Evolutionary conservation across 1,140 invertebrate species (phyloP).

Genomic region (Drosophila busckii): DNA sequence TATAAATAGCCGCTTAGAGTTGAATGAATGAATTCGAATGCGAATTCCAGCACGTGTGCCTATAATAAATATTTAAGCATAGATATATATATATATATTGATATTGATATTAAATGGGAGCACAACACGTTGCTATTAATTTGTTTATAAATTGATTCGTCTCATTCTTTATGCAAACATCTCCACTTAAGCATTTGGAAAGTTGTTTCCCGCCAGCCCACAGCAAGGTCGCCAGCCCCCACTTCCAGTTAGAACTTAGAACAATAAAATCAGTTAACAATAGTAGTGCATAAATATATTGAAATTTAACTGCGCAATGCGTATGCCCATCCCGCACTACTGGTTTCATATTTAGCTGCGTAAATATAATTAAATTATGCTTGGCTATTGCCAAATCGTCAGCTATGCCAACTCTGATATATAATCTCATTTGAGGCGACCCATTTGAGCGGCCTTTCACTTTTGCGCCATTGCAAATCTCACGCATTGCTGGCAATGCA

Average conservation of each 20-base stretch:
- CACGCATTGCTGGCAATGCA: constrained; percentile 39
- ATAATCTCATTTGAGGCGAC: constrained; percentile 64
- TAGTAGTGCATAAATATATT: constrained; percentile 65
- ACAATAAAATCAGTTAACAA: constrained; percentile 49
- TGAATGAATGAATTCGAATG: no score
- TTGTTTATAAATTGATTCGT: constrained; percentile 10
- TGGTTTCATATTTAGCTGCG: constrained; percentile 46
- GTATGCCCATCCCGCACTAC: constrained; percentile 28
- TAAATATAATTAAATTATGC: constrained; percentile 33
- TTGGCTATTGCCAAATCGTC: constrained; percentile 58
- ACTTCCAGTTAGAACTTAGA: constrained; percentile 31
- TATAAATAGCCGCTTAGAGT: no score
- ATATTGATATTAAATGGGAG: no score
- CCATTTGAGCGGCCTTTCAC: constrained; percentile 72
- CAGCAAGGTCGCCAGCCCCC: constrained; percentile 13
- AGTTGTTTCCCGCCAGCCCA: constrained; percentile 27
- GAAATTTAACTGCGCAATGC: constrained; percentile 3
- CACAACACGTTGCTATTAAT: constrained; percentile 5
- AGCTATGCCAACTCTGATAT: constrained; percentile 46
- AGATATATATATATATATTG: no score
- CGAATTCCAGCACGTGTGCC: no score
- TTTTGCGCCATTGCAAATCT: constrained; percentile 56
- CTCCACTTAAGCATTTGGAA: constrained; percentile 32
- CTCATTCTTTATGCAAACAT: constrained; percentile 6
- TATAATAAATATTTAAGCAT: no score